A percentile compares a stretch with the other conserved stretches of the same genome.
Evolutionary conservation across 30 jellyfish, hydroid and myxozoan species (phyloP).

Genomic region (Turritopsis rubra): DNA sequence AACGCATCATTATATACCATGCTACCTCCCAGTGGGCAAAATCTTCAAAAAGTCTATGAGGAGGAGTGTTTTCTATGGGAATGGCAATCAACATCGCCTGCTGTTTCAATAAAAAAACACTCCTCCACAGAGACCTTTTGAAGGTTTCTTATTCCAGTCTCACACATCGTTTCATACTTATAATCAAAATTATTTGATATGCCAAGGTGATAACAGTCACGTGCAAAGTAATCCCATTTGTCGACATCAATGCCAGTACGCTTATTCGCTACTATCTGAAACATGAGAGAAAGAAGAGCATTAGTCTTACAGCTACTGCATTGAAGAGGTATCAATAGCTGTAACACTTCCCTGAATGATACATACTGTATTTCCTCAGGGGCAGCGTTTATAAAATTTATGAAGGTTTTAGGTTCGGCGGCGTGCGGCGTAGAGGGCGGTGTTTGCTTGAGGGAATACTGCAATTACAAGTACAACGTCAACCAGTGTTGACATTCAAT

Average conservation of each 20-base stretch:
- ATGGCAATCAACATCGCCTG: too few relatives aligned
- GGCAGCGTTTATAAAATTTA: too few relatives aligned
- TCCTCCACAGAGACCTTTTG: background rate
- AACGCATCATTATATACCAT: background rate
- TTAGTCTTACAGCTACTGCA: background rate
- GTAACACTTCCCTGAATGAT: too few relatives aligned
- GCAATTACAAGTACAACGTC: too few relatives aligned
- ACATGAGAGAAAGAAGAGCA: background rate
- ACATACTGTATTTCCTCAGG: too few relatives aligned
- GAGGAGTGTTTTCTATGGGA: background rate
- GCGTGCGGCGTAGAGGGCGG: too few relatives aligned
- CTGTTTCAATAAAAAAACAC: background rate
- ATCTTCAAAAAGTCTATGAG: background rate
- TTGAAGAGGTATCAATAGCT: too few relatives aligned
- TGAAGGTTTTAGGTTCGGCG: too few relatives aligned
- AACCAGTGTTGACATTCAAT: background rate
- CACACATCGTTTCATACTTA: constrained; percentile 35
- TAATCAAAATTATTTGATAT: constrained; percentile 66
- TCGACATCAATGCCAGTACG: constrained; percentile 87
- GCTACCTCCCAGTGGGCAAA: background rate
- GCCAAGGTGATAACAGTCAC: constrained; percentile 80
- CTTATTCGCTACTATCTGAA: constrained; percentile 84
- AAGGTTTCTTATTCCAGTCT: background rate
- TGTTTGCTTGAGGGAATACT: too few relatives aligned
- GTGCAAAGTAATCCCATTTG: constrained; percentile 84